Evolutionary conservation across 2,113 vertebrate species (phyloP), one percentile per base, ranked within the genome.

Genomic region (Tachysurus vachellii): DNA sequence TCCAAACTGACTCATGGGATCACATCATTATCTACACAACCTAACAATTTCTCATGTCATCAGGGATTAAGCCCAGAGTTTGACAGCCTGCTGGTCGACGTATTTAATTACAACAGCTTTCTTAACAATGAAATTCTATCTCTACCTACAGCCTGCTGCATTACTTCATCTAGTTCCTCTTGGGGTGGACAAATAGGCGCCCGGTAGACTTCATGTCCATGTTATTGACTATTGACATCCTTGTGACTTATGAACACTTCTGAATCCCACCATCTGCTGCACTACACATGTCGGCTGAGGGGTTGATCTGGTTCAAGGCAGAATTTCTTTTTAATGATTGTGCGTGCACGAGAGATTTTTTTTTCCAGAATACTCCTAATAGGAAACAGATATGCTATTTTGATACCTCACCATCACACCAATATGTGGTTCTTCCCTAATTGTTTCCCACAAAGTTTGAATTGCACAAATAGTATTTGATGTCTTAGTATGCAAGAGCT

Each of bases 31-130:
- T 90, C 70, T 77, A 68, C 47, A 77, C 66, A 68, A 28, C 79
- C 79, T 75, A 53, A 61, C 84, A 87, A 75, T 86, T 85, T 64
- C n/a, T 90, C 85, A 89, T 31, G 68, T 85, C 76, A 59, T 71
- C 50, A 82, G 66, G 66, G 64, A 47, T 83, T 59, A 56, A 64
- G 53, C 13, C 62, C 23, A 16, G 31, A 83, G 77, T 87, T 91
- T 86, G 84, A 85, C 79, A 80, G 79, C 31, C 82, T 71, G 36
- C n/a, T 73, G 54, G 77, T 70, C 13, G n/a, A 56, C n/a, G 23
- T 61, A 53, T 79, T 26, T 86, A 81, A 81, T 81, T 81, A 61
- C 79, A 19, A 73, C 57, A 44, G 19, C 44, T 81, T 61, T 82
- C 21, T 19, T 86, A 68, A 59, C 21, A 61, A 83, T 17, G 12